A percentile compares a stretch with the other conserved stretches of the same genome.
Evolutionary conservation across 2,797 vertebrate genomes (phyloP).

Genomic region (Sebastes aleutianus): DNA sequence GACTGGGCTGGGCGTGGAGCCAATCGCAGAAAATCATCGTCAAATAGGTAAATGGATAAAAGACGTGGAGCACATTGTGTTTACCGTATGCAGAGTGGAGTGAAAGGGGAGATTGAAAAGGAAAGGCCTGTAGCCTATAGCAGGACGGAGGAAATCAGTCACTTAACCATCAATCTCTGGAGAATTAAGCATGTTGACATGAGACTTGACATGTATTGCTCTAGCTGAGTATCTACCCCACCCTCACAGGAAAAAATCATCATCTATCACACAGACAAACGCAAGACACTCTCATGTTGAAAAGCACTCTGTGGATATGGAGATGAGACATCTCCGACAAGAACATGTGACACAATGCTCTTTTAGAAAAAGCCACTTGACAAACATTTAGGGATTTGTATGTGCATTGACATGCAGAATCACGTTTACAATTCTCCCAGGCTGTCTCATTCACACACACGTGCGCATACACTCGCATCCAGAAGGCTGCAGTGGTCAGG

Average conservation of each 20-base stretch:
- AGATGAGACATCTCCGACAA: not conserved
- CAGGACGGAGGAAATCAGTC: not conserved
- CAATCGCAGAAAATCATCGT: not conserved
- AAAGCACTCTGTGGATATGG: not conserved
- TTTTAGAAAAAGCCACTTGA: not conserved
- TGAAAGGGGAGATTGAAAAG: not conserved
- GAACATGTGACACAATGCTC: not conserved
- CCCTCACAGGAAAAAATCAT: not conserved
- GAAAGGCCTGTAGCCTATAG: not conserved
- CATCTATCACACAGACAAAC: constrained; percentile 28
- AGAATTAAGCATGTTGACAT: not conserved
- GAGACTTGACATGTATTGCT: not conserved
- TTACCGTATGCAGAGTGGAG: not conserved
- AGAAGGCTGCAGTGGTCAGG: constrained; percentile 43
- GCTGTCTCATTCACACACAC: not conserved
- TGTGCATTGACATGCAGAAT: constrained; percentile 12
- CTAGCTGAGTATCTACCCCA: not conserved
- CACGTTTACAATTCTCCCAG: constrained; percentile 12
- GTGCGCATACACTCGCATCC: not conserved
- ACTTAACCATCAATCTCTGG: not conserved
- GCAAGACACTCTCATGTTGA: not conserved
- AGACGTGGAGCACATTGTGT: not conserved
- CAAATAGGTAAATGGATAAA: not conserved
- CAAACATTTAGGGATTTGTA: not conserved
- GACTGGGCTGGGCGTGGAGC: not conserved